phyloP scores from a whole-genome alignment of 2,113 vertebrate species.

The Pteropus alecto region DNA sequence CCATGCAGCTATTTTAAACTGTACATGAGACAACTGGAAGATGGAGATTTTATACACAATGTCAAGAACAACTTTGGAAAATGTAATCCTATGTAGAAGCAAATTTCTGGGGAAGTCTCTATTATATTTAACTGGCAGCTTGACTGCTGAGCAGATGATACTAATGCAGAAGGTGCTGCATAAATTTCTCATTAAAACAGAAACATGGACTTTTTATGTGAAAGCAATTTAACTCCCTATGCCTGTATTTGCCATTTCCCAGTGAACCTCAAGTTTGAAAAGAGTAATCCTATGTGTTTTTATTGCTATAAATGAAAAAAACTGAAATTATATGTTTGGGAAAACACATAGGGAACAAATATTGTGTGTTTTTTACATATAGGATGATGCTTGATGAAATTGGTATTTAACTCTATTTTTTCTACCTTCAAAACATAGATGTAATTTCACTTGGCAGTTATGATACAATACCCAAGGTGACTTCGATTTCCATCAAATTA shows the following conservation, averaged over 20 bases:
- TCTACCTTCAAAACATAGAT: neutral
- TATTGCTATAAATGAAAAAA: neutral
- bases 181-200: constrained; percentile 64
- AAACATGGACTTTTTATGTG: constrained; percentile 51
- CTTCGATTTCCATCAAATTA: neutral
- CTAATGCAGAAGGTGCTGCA: constrained; percentile 42
- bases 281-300: neutral
- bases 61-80: constrained; percentile 49
- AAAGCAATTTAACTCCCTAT: constrained; percentile 32
- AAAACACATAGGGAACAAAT: neutral
- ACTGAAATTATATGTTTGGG: neutral
- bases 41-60: constrained; percentile 16
- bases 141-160: constrained; percentile 34
- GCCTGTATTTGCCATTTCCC: neutral
- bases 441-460: neutral
- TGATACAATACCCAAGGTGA: neutral
- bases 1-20: neutral
- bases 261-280: neutral
- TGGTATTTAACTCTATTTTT: neutral
- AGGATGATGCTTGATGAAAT: neutral
- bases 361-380: neutral
- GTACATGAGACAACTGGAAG: constrained; percentile 7
- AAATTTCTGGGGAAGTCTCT: constrained; percentile 36
- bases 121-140: constrained; percentile 51
- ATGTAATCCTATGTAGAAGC: constrained; percentile 8